Evolutionary conservation across 2,113 vertebrate genomes (phyloP), one percentile per base, ranked within the genome.

Genomic region (Percopsis transmontana): DNA sequence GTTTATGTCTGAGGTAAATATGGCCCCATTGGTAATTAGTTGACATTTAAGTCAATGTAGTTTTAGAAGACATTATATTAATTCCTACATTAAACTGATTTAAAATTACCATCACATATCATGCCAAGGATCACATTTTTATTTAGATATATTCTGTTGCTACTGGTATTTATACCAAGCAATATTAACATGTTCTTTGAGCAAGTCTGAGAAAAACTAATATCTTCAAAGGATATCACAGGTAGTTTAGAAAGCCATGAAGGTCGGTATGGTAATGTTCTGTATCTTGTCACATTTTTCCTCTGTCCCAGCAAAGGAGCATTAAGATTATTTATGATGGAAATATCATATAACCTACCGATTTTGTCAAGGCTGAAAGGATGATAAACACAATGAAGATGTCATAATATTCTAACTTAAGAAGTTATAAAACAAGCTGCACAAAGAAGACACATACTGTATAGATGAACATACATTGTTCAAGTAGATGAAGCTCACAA

Each of bases 271-370:
- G 5, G 61, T 64, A 50, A 78, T 81, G 20, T 23, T 66, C 41
- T 65, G 67, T 53, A 52, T 72, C 40, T 45, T 45, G 18, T 54
- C 38, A 38, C 60, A 54, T 62, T 60, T 63, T 58, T 70, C 15
- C 45, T 27, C 45, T 33, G 12, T 64, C 15, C 55, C 56, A 41
- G 51, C 11, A 0, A 68, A 39, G 27, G 11, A 71, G 51, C 52
- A 68, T 76, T 74, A 69, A 6, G n/a, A 71, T 77, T 81, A 81
- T 82, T 81, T 74, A 78, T 76, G 23, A 58, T 16, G 41, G 59
- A 72, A n/a, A 70, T 42, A 71, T 64, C 27, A 76, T 68, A 68
- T 77, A 71, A 24, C 58, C 59, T 5, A 13, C 21, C 13, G 44
- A 57, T 53, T 70, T 79, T 59, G 57, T 45, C 10, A 51, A 70